Base-by-base conservation (phyloP, 2,888 invertebrate species). In the Chironomus tentans region DNA sequence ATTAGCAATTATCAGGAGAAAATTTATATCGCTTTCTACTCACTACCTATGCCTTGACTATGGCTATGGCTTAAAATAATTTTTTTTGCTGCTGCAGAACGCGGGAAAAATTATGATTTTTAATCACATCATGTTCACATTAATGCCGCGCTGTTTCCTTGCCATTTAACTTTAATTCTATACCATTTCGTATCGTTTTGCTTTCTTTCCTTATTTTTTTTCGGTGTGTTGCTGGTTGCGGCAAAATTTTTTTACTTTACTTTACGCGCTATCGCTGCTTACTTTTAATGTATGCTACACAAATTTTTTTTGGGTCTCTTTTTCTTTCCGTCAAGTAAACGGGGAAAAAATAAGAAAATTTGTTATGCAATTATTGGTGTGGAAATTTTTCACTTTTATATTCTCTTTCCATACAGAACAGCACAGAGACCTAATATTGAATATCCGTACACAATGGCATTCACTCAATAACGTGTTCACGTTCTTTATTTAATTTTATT, bases 111-210 rank as follows among this genome's bases (percentile, higher is more conserved):
- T 72, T 72, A 72, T 72, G 61, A 62, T 72, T 72, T 62, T 72
- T 72, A 72, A 72, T 72, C 72, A 72, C 72, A 72, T 56, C 72
- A 72, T 72, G 72, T 62, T 72, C 72, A 56, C 72, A 72, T 72
- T 72, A 50, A 61, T 56, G 18, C 62, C 56, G 56, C 56, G 56
- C 56, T 56, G 56, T 56, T 56, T 56, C 56, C 56, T 56, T 56
- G 56, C 56, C 38, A 72, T 62, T 62, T 62, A 62, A 72, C 62
- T 72, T 72, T 72, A 61, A 61, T 72, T 56, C 62, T 15, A 56
- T 56, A 18, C 56, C 56, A 38, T 38, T 38, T 38, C 38, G 56
- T 56, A 56, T 56, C 56, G 56, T 18, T 56, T 56, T 56, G 56
- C 18, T 56, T 50, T 15, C n/a, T 50, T 56, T 50, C 50, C 50